Conservation (phyloP, 2,113 vertebrate species). For the Tor tambroides region DNA sequence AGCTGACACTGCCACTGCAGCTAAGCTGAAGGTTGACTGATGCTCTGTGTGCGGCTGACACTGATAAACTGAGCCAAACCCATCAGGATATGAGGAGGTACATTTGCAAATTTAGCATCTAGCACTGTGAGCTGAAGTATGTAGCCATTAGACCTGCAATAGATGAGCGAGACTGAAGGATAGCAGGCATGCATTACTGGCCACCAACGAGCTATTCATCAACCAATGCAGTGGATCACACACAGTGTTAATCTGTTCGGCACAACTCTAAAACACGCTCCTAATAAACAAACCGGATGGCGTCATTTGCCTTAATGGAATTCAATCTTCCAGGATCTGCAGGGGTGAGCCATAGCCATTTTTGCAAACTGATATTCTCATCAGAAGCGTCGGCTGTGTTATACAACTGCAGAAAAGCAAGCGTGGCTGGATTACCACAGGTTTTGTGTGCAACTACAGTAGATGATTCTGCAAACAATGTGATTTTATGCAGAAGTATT, state of each 20-base stretch:
- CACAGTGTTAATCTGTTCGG: constrained; percentile 16
- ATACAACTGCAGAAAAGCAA: constrained; percentile 10
- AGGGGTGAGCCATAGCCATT: constrained; percentile 8
- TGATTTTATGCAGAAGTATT: constrained; percentile 7
- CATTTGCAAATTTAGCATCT: background rate
- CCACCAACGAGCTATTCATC: background rate
- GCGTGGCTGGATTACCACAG: constrained; percentile 1
- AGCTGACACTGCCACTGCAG: constrained; percentile 8
- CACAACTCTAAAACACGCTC: constrained; percentile 11
- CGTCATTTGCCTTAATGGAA: background rate
- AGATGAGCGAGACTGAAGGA: constrained; percentile 2
- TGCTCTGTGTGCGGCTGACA: background rate
- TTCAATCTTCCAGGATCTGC: background rate
- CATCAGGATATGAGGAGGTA: background rate
- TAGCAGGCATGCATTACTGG: background rate
- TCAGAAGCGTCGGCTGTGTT: background rate
- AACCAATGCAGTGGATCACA: background rate
- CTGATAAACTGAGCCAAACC: constrained; percentile 3
- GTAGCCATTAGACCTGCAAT: constrained; percentile 15
- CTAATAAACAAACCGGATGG: constrained; percentile 14
- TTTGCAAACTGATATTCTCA: constrained; percentile 6
- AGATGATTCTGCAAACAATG: constrained; percentile 27
- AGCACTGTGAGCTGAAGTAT: background rate
- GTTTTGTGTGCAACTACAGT: constrained; percentile 12
- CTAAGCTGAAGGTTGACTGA: constrained; percentile 32